Evolutionary conservation across 2,888 invertebrate species (phyloP).

Genomic region (Andrena praecox): DNA sequence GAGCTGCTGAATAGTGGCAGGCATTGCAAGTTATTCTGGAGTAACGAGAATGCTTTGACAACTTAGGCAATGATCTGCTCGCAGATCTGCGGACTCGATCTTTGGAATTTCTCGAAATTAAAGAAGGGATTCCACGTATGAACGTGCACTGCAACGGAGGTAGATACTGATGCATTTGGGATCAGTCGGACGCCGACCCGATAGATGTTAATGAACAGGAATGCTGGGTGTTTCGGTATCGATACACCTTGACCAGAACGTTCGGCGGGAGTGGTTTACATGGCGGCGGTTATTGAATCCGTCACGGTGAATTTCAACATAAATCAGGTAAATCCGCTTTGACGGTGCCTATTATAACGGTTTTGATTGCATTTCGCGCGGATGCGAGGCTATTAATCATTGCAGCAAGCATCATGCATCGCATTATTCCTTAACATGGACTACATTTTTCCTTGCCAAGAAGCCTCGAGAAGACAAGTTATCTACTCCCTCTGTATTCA

Average conservation of each 20-base stretch:
- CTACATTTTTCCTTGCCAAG: not conserved
- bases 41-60: not conserved
- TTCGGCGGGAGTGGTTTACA: conserved; percentile 18
- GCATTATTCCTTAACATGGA: conserved; percentile 1
- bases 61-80: not conserved
- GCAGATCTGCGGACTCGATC: not conserved
- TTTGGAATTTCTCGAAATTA: conserved; percentile 14
- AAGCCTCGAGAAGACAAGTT: not conserved
- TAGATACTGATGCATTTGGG: not conserved
- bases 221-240: conserved; percentile 12
- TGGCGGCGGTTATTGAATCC: not conserved
- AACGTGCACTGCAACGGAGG: not conserved
- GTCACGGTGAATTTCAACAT: conserved; percentile 4
- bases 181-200: conserved; percentile 19
- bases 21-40: too few species aligned
- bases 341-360: conserved; percentile 6
- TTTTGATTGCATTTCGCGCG: conserved; percentile 25
- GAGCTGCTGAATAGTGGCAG: too few species aligned
- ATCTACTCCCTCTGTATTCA: not conserved
- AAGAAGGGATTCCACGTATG: conserved; percentile 20
- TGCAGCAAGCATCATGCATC: not conserved
- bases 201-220: conserved; percentile 34
- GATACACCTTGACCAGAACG: conserved; percentile 8
- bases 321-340: conserved; percentile 33
- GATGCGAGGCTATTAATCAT: conserved; percentile 21